Evolutionary conservation across 92 coral and sea anemone species (phyloP).

Genomic region (Umimayanthus kanabou): DNA sequence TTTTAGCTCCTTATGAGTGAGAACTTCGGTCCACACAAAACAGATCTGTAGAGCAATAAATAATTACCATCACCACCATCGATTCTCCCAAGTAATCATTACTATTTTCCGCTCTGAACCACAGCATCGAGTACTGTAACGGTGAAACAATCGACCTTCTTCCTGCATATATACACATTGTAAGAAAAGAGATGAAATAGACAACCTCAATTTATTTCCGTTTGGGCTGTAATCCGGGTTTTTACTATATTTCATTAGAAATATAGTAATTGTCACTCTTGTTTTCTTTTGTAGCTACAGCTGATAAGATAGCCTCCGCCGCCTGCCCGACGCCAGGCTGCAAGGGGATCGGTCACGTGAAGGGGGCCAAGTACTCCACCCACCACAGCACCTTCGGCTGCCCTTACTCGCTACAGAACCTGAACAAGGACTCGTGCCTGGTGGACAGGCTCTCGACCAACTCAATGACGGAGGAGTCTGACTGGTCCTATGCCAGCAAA

Average conservation of each 20-base stretch:
- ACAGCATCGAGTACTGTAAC: too few relatives aligned
- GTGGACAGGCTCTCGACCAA: constrained; percentile 95
- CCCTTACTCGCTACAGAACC: constrained; percentile 96
- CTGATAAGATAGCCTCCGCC: constrained; percentile 92
- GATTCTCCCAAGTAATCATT: too few relatives aligned
- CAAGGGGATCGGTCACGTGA: constrained; percentile 98
- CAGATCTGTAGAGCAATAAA: too few relatives aligned
- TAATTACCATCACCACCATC: too few relatives aligned
- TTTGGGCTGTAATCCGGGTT: background rate
- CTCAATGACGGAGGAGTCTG: constrained; percentile 99
- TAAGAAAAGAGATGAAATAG: too few relatives aligned
- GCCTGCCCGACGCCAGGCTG: constrained; percentile 99
- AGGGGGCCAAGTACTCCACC: constrained; percentile 91
- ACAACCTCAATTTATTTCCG: too few relatives aligned
- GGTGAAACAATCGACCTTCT: too few relatives aligned
- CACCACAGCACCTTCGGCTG: constrained; percentile 99
- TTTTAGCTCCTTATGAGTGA: too few relatives aligned
- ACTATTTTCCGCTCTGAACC: too few relatives aligned
- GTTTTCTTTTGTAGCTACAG: constrained; percentile 66
- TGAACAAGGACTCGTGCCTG: constrained; percentile 97
- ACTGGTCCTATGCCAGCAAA: constrained; percentile 99
- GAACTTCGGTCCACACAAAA: too few relatives aligned
- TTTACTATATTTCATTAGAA: background rate
- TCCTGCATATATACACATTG: too few relatives aligned
- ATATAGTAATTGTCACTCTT: background rate